phyloP scores from a whole-genome alignment of 2,797 vertebrate species.

The Leptatherina wallacei region DNA sequence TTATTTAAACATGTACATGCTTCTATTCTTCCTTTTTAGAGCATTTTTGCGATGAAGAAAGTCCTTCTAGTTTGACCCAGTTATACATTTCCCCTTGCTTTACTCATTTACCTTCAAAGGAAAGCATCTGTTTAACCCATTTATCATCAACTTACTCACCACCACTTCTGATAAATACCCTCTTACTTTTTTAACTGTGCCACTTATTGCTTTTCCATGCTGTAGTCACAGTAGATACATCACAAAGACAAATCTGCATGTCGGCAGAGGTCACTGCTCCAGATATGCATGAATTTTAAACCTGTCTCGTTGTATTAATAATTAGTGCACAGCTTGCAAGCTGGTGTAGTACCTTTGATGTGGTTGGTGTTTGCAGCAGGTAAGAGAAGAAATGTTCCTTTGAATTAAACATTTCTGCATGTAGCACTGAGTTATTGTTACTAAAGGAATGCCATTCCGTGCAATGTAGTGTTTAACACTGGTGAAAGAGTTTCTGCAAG shows the following conservation, averaged over 20 bases:
- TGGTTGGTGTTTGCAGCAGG: constrained; percentile 26
- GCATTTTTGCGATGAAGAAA: constrained; percentile 27
- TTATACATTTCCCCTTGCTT: constrained; percentile 48
- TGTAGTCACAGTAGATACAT: constrained; percentile 65
- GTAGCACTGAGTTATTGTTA: background rate
- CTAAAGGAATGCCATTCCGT: background rate
- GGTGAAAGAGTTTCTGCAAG: background rate
- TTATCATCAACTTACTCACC: constrained; percentile 59
- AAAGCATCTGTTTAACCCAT: constrained; percentile 72
- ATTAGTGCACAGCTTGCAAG: constrained; percentile 46
- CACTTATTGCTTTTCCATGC: constrained; percentile 68
- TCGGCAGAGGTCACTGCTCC: constrained; percentile 68
- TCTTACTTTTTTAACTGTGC: constrained; percentile 74
- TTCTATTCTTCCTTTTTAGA: constrained; percentile 12
- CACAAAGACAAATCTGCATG: constrained; percentile 70
- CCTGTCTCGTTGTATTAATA: constrained; percentile 58
- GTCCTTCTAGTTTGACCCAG: constrained; percentile 64
- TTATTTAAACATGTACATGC: background rate
- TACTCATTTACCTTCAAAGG: constrained; percentile 69
- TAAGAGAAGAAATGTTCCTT: constrained; percentile 37
- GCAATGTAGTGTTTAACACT: background rate
- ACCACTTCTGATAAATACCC: constrained; percentile 65
- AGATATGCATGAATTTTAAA: constrained; percentile 67
- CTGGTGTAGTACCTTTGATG: constrained; percentile 38
- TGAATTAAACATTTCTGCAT: constrained; percentile 18